Percentiles rank a stretch among this genome's conserved stretches.
These are phyloP conservation scores for Lepilemur ruficaudatus DNA, from an alignment of 2,797 vertebrate species.

Conservation along the genomic window DNA sequence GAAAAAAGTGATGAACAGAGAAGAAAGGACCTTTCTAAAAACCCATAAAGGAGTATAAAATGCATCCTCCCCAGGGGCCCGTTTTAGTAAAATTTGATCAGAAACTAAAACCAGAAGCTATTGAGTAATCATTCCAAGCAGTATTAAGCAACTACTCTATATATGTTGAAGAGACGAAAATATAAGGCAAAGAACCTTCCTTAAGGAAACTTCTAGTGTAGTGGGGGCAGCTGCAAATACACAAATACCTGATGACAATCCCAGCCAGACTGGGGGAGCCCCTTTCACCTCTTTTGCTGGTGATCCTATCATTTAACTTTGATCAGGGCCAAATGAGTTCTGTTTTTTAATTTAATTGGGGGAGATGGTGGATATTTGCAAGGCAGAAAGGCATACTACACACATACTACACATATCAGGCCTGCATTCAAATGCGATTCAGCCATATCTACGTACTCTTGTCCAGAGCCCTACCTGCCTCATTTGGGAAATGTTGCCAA, in stretches of 20 bases:
- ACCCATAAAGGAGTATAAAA: neutral
- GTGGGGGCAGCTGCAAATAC: accelerated
- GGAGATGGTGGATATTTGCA: neutral
- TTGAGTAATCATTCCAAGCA: neutral
- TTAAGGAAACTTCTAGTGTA: too few relatives aligned
- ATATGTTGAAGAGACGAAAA: neutral
- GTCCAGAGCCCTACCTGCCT: neutral
- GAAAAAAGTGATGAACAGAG: neutral
- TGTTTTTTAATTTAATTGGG: neutral
- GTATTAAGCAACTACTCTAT: neutral
- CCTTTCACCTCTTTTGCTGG: neutral
- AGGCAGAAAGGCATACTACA: neutral
- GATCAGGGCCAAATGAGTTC: neutral
- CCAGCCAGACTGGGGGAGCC: neutral
- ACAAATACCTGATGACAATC: neutral
- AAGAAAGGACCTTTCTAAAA: neutral
- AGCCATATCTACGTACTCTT: neutral
- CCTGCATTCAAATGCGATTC: neutral
- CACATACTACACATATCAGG: neutral
- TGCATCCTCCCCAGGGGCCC: neutral
- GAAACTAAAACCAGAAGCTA: neutral
- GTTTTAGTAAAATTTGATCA: neutral
- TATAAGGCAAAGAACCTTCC: neutral
- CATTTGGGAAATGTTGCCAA: neutral
- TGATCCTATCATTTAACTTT: neutral